phyloP scores from a whole-genome alignment of 2,797 vertebrate species.

The Heliangelus exortis region DNA sequence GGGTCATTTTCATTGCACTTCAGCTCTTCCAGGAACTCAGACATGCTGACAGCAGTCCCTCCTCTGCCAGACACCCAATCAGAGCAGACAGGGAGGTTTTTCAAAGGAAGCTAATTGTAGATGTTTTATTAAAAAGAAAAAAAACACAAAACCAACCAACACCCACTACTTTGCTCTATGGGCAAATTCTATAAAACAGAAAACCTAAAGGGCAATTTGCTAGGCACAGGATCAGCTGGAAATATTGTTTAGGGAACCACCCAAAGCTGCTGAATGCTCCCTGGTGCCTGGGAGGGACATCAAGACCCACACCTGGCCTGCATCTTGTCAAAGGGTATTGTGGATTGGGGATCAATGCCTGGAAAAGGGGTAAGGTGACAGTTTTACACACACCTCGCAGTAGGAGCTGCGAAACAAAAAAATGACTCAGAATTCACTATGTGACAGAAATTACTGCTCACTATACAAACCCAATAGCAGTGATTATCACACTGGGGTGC shows the following conservation, averaged over 20 bases:
- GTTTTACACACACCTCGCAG: neutral
- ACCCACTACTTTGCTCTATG: neutral
- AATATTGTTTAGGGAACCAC: neutral
- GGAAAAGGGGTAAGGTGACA: neutral
- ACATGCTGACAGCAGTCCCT: slow-evolving; percentile 44
- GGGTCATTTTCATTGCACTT: slow-evolving; percentile 57
- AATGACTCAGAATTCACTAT: neutral
- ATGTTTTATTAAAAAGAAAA: neutral
- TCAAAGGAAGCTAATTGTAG: slow-evolving; percentile 40
- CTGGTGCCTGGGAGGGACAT: neutral
- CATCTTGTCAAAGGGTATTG: neutral
- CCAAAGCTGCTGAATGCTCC: neutral
- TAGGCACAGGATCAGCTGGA: neutral
- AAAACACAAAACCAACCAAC: neutral
- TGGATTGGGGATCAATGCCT: neutral
- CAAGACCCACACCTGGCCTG: neutral
- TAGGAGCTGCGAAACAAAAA: neutral
- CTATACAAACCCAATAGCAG: neutral
- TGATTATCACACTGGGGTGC: neutral
- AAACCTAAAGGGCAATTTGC: neutral
- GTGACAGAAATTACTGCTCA: neutral
- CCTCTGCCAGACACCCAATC: slow-evolving; percentile 48
- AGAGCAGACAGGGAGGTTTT: neutral
- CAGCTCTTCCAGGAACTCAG: slow-evolving; percentile 69
- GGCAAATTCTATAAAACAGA: neutral